Percentiles rank a stretch among this genome's conserved stretches.
Evolutionary conservation across 2,113 vertebrate species (phyloP).

Genomic region (Enhydra lutris): DNA sequence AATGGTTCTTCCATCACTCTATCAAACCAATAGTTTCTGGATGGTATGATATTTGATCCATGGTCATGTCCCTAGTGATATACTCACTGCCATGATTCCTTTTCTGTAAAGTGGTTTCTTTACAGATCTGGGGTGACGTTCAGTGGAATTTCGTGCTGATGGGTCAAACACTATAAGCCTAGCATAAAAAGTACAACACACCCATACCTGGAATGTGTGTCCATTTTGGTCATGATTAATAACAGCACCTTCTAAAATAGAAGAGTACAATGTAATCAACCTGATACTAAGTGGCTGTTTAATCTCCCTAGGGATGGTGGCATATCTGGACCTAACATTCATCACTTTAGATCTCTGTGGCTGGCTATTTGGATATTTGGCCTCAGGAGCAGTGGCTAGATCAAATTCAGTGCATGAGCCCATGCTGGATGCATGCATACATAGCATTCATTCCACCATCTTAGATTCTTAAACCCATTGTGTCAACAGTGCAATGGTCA

Average conservation of each 20-base stretch:
- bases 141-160: neutral
- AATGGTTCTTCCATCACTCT: neutral
- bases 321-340: neutral
- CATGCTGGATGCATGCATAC: fast-evolving
- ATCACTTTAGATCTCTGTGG: neutral
- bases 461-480: neutral
- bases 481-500: neutral
- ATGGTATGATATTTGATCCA: neutral
- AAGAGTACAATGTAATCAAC: neutral
- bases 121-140: neutral
- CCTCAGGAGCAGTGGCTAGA: neutral
- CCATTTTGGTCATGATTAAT: neutral
- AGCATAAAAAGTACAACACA: neutral
- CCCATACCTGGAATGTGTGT: neutral
- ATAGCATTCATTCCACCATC: neutral
- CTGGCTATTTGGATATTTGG: neutral
- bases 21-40: neutral
- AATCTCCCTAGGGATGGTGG: neutral
- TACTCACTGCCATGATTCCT: neutral
- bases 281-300: neutral
- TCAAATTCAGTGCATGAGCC: neutral
- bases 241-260: neutral
- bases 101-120: neutral
- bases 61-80: neutral
- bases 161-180: neutral